Base-by-base conservation (phyloP, 1,140 invertebrate genomes). In the Pogonomyrmex barbatus region DNA sequence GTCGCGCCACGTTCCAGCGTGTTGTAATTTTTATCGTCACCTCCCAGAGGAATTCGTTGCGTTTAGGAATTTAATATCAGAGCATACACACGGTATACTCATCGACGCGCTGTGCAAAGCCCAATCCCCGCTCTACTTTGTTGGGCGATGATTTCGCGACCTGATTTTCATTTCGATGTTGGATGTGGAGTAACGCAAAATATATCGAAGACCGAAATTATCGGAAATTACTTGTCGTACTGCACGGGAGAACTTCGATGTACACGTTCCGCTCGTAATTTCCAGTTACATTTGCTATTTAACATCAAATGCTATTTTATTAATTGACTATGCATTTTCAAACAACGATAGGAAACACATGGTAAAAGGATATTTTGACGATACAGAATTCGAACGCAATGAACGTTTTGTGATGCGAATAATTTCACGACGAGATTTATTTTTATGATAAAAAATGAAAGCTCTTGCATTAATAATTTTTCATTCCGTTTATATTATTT, bases 21-120 rank as follows among this genome's bases (percentile, higher is more conserved):
- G 54, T 50, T 83, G 54, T 83, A 83, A 83, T 75, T 83, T 83
- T 83, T 75, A 83, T 73, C 45, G 68, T 71, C 33, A 17, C 24
- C 24, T 60, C 54, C 68, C 56, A 39, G 63, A 8, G 54, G 68
- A 60, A 73, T 75, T 60, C 68, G 8, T 39, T 75, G 54, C 45
- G 54, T 83, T 83, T 83, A 75, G 54, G 33, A 75, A 83, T 83
- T 83, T 54, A 83, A 14, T 47, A 60, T 50, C 67, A 45, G 10
- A 9, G 24, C 24, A n/a, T 30, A 65, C 63, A 45, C n/a, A 17
- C 30, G 30, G 52, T 12, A 33, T 12, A 14, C 24, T 56, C 47
- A 56, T 81, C 39, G 78, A 70, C 78, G 39, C 6, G 52, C 9
- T 30, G 50, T 47, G 24, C 47, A 42, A 73, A 73, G 36, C 54